Evolutionary conservation across 64 coral and sea anemone genomes (phyloP), one percentile per base, ranked within the genome.

Genomic region (Pocillopora damicornis): DNA sequence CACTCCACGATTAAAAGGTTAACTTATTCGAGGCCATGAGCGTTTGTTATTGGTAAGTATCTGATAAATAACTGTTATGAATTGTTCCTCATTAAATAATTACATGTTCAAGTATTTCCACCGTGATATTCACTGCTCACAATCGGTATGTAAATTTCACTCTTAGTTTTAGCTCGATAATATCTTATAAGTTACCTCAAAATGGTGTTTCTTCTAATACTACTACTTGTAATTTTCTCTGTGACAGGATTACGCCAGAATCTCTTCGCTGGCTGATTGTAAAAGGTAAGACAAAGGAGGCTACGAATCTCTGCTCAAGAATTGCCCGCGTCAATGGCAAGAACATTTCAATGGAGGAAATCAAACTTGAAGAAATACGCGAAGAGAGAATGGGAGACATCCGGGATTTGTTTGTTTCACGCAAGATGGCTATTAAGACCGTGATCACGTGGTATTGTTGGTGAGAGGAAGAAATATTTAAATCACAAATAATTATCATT

Each of bases 181-280:
- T 30, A 15, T 30, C 5, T 20, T 20, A 22, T 16, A 5, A 4
- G 57, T 69, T n/a, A 69, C 56, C 58, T 5, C 20, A 75, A 17
- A 57, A 42, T 20, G 8, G 60, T 26, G 20, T 58, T 15, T 18
- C 35, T 51, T 1, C 12, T 20, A 69, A 69, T 1, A 30, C 37
- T 13, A 5, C 5, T 10, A 22, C 15, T 4, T 69, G 18, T 0
- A 13, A 14, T 9, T 35, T 17, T 9, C n/a, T 69, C 45, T 14
- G 22, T 61, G 11, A 1, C 17, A 96, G 94, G 35, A 73, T 66
- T 59, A 57, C 78, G 58, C 94, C 94, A 61, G 94, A 96, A 77
- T 93, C 91, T 5, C 88, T 92, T 34, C 91, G 94, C 17, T 96
- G 73, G 91, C 60, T 92, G 20, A 42, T 96, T 15, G 88, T 96